phyloP scores from a whole-genome alignment of 2,113 vertebrate species.

The Chelonoidis abingdonii region DNA sequence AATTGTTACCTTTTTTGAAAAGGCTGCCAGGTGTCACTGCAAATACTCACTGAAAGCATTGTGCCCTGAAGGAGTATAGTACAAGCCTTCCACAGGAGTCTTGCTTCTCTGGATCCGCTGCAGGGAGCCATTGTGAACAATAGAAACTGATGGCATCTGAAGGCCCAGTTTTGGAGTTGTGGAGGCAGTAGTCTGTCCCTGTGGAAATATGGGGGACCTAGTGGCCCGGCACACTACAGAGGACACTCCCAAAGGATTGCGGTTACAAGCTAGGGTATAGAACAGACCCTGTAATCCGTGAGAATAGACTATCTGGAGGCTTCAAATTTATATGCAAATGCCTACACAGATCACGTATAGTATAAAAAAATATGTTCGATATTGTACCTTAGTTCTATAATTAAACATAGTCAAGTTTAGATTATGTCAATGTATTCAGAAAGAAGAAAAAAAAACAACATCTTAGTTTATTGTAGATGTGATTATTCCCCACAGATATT shows the following conservation, averaged over 20 bases:
- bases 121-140: neutral
- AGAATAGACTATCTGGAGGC: conserved; percentile 14
- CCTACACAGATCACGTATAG: neutral
- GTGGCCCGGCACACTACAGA: neutral
- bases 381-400: neutral
- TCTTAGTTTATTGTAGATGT: neutral
- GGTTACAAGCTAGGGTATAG: neutral
- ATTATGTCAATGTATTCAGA: neutral
- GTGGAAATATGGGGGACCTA: neutral
- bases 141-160: neutral
- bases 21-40: neutral
- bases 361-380: neutral
- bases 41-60: neutral
- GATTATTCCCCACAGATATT: neutral
- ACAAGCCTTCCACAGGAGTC: neutral
- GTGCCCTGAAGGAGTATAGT: neutral
- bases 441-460: neutral
- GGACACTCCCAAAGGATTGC: neutral
- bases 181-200: neutral
- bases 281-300: neutral
- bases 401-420: neutral
- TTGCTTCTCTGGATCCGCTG: neutral
- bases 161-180: neutral
- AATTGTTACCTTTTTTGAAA: neutral
- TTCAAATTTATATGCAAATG: conserved; percentile 22